phyloP scores from a whole-genome alignment of 2,888 invertebrate genomes.

The Dione juno region DNA sequence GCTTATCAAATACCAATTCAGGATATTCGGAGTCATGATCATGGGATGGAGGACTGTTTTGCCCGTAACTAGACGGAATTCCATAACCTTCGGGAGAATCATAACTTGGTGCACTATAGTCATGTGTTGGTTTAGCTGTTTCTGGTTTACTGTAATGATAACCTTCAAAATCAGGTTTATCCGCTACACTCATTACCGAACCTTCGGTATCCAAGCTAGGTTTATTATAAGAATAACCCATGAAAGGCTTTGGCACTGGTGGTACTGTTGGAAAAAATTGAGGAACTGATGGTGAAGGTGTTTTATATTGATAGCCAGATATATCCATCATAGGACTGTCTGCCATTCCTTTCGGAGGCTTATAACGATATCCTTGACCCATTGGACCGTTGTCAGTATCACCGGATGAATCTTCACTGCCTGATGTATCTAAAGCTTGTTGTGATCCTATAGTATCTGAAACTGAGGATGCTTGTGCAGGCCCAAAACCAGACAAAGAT shows the following conservation, averaged over 20 bases:
- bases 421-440: conserved; percentile 45
- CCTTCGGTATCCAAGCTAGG: conserved; percentile 59
- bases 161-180: conserved; percentile 56
- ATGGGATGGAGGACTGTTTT: conserved; percentile 55
- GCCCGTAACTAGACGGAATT: conserved; percentile 51
- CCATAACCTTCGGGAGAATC: conserved; percentile 44
- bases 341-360: conserved; percentile 55
- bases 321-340: conserved; percentile 56
- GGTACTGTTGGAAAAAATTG: conserved; percentile 62
- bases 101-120: conserved; percentile 38
- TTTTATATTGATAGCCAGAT: conserved; percentile 64
- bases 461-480: conserved; percentile 45
- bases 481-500: conserved; percentile 41
- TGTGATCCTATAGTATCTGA: conserved; percentile 40
- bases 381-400: conserved; percentile 54
- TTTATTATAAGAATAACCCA: conserved; percentile 70
- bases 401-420: conserved; percentile 54
- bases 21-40: conserved; percentile 64
- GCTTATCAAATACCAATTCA: conserved; percentile 66
- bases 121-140: conserved; percentile 51
- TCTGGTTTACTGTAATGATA: conserved; percentile 64
- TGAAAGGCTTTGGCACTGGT: conserved; percentile 63
- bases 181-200: conserved; percentile 53
- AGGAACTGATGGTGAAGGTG: conserved; percentile 56
- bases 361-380: conserved; percentile 67